Conservation (phyloP, 2,888 invertebrate genomes). For the Platynereis dumerilii region DNA sequence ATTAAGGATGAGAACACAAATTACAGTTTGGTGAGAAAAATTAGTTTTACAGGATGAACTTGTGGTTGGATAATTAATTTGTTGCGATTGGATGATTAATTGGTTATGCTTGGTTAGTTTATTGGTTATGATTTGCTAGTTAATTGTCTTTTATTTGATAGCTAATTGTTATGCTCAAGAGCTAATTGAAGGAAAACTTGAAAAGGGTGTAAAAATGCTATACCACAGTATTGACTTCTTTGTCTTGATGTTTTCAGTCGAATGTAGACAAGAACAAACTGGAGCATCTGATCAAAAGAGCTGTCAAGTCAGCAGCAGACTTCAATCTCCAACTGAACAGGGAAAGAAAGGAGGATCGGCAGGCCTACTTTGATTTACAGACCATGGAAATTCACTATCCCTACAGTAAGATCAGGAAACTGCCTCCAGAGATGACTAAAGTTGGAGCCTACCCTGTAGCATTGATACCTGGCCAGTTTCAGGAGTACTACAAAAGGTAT, state of each 20-base stretch:
- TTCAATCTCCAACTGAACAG: conserved; percentile 90
- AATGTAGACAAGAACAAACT: conserved; percentile 57
- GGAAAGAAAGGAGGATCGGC: conserved; percentile 74
- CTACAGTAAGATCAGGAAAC: conserved; percentile 50
- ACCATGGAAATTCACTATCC: conserved; percentile 84
- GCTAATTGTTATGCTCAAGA: no score
- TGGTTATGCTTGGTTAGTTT: no score
- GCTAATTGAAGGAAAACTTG: no score
- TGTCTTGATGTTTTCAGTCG: conserved; percentile 45
- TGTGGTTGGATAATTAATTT: no score
- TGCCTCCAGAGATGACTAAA: conserved; percentile 54
- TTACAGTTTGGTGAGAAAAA: conserved; percentile 58
- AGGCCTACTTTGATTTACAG: conserved; percentile 90
- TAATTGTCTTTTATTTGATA: no score
- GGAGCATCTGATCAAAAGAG: conserved; percentile 56
- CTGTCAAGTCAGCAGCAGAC: conserved; percentile 68
- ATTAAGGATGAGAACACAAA: conserved; percentile 63
- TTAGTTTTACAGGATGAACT: no score
- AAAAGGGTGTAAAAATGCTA: no score
- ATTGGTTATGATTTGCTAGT: no score
- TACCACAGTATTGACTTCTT: no score
- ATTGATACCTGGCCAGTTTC: conserved; percentile 95
- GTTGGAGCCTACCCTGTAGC: conserved; percentile 86
- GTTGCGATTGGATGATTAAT: no score
- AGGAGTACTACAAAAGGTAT: conserved; percentile 80